Evolutionary conservation across 2,797 vertebrate species (phyloP), one percentile per base, ranked within the genome.

Genomic region (Coregonus suidteri): DNA sequence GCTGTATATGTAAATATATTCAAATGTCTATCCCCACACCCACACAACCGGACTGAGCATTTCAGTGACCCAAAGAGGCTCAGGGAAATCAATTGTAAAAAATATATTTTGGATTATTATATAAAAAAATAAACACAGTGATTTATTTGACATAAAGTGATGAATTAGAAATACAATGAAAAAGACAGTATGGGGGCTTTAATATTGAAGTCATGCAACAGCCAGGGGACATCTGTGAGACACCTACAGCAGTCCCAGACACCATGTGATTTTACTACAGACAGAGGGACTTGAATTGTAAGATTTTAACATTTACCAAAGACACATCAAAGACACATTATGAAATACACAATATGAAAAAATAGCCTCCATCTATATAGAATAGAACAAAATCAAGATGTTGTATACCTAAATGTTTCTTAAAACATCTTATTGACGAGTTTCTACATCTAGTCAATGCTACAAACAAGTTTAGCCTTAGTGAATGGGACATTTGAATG

Each of bases 141-240:
- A 47, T 47, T 47, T 3, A 47, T 3, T 47, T 11, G 2, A 47
- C 41, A 47, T 47, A 0, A 47, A 47, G 41, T 47, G 41, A 13
- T 47, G 2, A 47, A 11, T 47, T 47, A 13, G 41, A 47, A 47
- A 41, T 11, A 47, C 9, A 3, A 11, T 47, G 0, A 13, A 0
- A 47, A 47, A 47, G 41, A 47, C 2, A 3, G 0, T 9, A 47
- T 47, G 41, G 41, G 20, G 64, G 13, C 15, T 16, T 68, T 74
- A 81, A 79, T 85, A 76, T 31, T 78, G 54, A 15, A 0, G 52
- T 5, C 2, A 35, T 75, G 59, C 92, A 91, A 90, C 77, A 41
- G 37, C 37, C 37, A 93, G 92, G 93, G 92, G 93, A 92, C 91
- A 86, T 81, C 84, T 88, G 84, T 80, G 90, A 85, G 85, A 86